Evolutionary conservation across 30 jellyfish, hydroid and myxozoan species (phyloP).

Genomic region (Nemopilema nomurai): DNA sequence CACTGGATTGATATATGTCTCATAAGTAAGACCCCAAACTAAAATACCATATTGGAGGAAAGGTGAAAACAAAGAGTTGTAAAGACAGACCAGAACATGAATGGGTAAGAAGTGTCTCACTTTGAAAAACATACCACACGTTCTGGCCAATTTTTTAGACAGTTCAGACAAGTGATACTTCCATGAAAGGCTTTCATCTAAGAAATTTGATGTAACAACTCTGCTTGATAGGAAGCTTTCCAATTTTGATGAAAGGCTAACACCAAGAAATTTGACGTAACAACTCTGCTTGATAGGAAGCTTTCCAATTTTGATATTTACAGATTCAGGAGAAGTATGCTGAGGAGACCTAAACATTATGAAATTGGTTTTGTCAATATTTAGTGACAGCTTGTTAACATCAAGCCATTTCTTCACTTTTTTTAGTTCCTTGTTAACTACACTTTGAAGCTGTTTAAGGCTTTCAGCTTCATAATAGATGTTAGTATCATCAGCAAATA

Average conservation of each 20-base stretch:
- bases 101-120: conserved; percentile 30
- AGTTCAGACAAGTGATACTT: conserved; percentile 29
- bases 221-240: conserved; percentile 16
- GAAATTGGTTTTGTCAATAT: conserved; percentile 29
- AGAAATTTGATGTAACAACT: conserved; percentile 10
- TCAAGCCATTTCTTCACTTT: conserved; percentile 52
- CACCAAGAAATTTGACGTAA: conserved; percentile 36
- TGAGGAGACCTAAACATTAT: conserved; percentile 26
- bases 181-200: conserved; percentile 6
- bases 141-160: conserved; percentile 35
- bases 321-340: conserved; percentile 9
- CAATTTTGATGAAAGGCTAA: conserved; percentile 20
- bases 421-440: conserved; percentile 41
- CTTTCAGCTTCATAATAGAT: conserved; percentile 54
- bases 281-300: conserved; percentile 30
- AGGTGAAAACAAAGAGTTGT: conserved; percentile 63
- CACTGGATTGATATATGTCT: conserved; percentile 49
- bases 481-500: conserved; percentile 64
- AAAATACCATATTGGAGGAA: conserved; percentile 64
- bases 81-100: conserved; percentile 41
- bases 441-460: conserved; percentile 42
- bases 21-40: conserved; percentile 46
- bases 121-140: conserved; percentile 48
- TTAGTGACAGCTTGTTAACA: conserved; percentile 26
- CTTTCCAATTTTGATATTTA: conserved; percentile 19